Evolutionary conservation across 2,888 invertebrate species (phyloP).

Genomic region (Campoplex nolae): DNA sequence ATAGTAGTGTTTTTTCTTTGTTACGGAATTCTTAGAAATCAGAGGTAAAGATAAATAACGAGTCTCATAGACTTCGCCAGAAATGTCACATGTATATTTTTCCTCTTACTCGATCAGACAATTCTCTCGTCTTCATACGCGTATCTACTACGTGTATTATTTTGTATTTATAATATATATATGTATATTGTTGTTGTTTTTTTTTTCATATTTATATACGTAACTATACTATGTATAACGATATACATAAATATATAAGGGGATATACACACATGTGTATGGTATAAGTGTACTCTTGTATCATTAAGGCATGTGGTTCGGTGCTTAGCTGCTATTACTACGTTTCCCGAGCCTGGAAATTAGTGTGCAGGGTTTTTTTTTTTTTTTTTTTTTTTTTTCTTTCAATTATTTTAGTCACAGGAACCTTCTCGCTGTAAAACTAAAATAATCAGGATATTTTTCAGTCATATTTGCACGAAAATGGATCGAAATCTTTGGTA

Average conservation of each 20-base stretch:
- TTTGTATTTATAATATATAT: conserved; percentile 39
- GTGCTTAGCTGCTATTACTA: conserved; percentile 75
- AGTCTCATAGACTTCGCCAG: background rate
- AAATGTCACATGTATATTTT: conserved; percentile 6
- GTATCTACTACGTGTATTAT: conserved; percentile 35
- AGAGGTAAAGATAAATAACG: background rate
- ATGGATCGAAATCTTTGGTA: background rate
- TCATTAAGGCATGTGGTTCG: conserved; percentile 77
- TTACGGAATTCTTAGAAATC: background rate
- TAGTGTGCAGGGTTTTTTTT: conserved; percentile 47
- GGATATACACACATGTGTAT: conserved; percentile 61
- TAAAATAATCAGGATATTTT: background rate
- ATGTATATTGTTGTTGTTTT: conserved; percentile 34
- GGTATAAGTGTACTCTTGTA: conserved; percentile 69
- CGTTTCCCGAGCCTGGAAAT: conserved; percentile 69
- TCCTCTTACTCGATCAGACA: conserved; percentile 12
- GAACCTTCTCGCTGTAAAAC: background rate
- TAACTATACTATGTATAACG: conserved; percentile 60
- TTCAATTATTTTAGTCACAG: conserved; percentile 6
- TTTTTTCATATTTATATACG: conserved; percentile 36
- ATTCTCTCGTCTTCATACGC: conserved; percentile 32
- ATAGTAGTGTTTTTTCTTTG: background rate
- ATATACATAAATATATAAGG: conserved; percentile 63
- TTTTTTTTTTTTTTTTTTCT: background rate
- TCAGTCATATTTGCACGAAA: background rate